Evolutionary conservation across 2,113 vertebrate genomes (phyloP), one percentile per base, ranked within the genome.

Genomic region (Onychostoma macrolepis): DNA sequence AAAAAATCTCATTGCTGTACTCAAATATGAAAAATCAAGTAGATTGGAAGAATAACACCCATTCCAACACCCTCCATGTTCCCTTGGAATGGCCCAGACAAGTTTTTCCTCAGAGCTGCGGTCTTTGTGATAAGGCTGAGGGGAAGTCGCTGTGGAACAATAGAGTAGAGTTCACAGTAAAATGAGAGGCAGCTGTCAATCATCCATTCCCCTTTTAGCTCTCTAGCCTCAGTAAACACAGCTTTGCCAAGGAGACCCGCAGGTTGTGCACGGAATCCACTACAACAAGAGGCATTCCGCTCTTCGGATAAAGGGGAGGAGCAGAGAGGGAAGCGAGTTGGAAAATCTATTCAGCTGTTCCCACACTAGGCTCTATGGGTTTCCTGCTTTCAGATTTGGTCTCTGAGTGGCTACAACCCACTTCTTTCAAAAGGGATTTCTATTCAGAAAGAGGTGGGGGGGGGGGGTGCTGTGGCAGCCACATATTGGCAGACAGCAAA

Each of bases 121-220:
- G 63, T 86, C 72, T 88, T 88, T 80, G 79, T 80, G 85, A 87
- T 69, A 80, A 87, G 65, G 28, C 61, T 26, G 19, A 56, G 71
- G 28, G 67, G 26, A 84, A 45, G 48, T 19, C 11, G 74, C 86
- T 45, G 67, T 50, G 24, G 78, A 53, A 86, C 84, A 86, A 72
- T 41, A 87, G 78, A 78, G 58, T 50, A 43, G 41, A 77, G 83
- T 74, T 78, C 8, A 77, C 28, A 63, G 11, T 53, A 43, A 48
- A 63, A 77, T 79, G 83, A 90, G 83, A 88, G 85, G 83, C 86
- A 82, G 74, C 87, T 87, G 89, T 90, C 87, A 88, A 87, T 90
- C 86, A 83, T 3, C 58, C 41, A 28, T 48, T 63, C 69, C 53
- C 41, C 56, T 61, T 83, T 53, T 36, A 76, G 77, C 50, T 71